Percentiles rank a stretch among this genome's conserved stretches.
Evolutionary conservation across 2,113 vertebrate genomes (phyloP).

Genomic region (Typhlomys cinereus): DNA sequence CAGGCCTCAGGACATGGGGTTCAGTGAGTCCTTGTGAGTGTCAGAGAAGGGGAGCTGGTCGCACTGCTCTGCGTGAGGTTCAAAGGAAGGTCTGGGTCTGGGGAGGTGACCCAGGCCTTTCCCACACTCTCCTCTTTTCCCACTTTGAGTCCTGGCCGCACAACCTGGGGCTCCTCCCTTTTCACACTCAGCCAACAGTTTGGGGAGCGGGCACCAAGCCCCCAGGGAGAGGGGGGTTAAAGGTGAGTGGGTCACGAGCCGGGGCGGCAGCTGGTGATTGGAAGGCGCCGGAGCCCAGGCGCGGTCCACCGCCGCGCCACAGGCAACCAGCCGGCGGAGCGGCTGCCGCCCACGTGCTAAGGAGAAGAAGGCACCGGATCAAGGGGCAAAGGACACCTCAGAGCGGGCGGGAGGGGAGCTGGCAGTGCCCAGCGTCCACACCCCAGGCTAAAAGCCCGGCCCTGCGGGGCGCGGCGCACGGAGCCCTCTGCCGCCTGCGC

Average conservation of each 20-base stretch:
- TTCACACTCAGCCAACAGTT: background rate
- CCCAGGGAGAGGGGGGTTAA: constrained; percentile 1
- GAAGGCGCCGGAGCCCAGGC: constrained; percentile 21
- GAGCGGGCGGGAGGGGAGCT: constrained; percentile 3
- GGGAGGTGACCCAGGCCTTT: background rate
- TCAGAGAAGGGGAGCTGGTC: background rate
- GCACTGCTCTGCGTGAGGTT: background rate
- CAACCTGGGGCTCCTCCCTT: constrained; percentile 6
- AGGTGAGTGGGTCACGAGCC: constrained; percentile 53
- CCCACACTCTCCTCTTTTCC: background rate
- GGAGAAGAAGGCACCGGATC: constrained; percentile 69
- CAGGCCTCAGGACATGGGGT: background rate
- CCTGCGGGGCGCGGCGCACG: background rate
- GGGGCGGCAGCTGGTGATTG: constrained; percentile 45
- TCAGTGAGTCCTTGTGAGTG: background rate
- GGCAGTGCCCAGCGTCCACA: constrained; percentile 41
- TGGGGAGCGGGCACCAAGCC: background rate
- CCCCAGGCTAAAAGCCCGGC: constrained; percentile 36
- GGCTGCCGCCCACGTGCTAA: constrained; percentile 76
- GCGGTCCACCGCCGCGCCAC: constrained; percentile 55
- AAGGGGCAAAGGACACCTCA: constrained; percentile 75
- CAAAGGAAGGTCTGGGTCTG: background rate
- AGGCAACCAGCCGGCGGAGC: constrained; percentile 41
- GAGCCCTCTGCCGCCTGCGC: constrained; percentile 46
- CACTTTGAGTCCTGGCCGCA: too few relatives aligned